These are phyloP conservation scores for Clupea harengus DNA, from an alignment of 2,113 vertebrate genomes.

Conservation along the genomic window DNA sequence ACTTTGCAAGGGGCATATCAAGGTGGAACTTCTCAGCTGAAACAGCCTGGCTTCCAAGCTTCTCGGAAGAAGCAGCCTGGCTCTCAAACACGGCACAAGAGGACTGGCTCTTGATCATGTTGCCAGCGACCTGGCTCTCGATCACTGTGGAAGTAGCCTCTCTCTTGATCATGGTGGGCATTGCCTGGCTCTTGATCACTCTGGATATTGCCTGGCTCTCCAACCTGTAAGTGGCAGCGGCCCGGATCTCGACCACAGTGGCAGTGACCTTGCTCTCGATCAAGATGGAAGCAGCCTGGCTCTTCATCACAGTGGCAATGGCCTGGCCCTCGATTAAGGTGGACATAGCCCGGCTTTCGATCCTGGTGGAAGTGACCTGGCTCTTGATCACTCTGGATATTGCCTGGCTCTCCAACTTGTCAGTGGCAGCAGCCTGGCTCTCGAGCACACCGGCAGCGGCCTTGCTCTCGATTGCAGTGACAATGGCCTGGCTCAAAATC, in stretches of 20 bases:
- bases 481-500: too few relatives aligned
- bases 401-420: background rate
- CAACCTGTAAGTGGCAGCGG: background rate
- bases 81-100: too few relatives aligned
- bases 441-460: background rate
- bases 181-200: background rate
- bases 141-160: background rate
- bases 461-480: background rate
- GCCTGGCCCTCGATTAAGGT: too few relatives aligned
- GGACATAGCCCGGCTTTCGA: too few relatives aligned
- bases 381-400: background rate
- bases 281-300: background rate
- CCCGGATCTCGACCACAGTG: background rate
- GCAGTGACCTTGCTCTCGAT: background rate
- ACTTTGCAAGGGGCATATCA: background rate
- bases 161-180: background rate
- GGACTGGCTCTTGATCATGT: background rate
- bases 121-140: background rate
- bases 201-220: background rate
- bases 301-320: background rate
- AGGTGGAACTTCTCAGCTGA: too few relatives aligned
- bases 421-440: background rate
- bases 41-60: too few relatives aligned
- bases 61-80: too few relatives aligned
- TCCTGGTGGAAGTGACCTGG: background rate